Percentiles rank a stretch among this genome's conserved stretches.
phyloP scores from a whole-genome alignment of 2,888 invertebrate species.

The Drosophila kambysellisi region DNA sequence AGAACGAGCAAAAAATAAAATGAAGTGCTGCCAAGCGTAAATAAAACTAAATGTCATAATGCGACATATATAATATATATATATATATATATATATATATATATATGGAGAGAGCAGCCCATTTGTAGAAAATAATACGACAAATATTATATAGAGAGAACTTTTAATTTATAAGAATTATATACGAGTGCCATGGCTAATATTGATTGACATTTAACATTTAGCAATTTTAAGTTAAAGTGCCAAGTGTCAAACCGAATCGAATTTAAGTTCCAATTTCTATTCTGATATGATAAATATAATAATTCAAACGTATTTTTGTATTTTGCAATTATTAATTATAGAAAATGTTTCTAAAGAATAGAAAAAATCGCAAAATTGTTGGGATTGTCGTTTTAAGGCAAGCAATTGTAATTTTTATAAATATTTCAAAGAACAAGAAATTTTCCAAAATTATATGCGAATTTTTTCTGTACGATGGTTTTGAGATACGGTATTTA shows the following conservation, averaged over 20 bases:
- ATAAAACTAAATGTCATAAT: slow-evolving; percentile 18
- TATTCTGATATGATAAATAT: not conserved
- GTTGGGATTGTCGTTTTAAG: no score
- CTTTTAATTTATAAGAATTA: not conserved
- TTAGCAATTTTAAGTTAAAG: not conserved
- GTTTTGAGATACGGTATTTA: not conserved
- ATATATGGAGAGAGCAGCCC: not conserved
- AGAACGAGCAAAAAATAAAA: slow-evolving; percentile 2
- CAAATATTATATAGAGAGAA: not conserved
- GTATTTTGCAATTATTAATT: not conserved
- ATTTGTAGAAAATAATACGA: not conserved
- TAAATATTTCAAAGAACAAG: no score
- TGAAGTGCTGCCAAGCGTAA: slow-evolving; percentile 17
- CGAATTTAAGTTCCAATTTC: not conserved
- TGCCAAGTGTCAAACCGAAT: not conserved
- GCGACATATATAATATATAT: not conserved
- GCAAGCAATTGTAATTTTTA: not conserved
- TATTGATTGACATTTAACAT: not conserved
- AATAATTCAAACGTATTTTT: not conserved
- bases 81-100: no score
- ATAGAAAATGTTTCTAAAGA: not conserved
- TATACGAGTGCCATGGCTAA: not conserved
- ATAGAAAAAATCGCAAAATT: no score
- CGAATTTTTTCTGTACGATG: not conserved
- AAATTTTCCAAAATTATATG: not conserved